Evolutionary conservation across 53 echinoderm and acorn worm species (phyloP).

Genomic region (Echinometra lucunter): DNA sequence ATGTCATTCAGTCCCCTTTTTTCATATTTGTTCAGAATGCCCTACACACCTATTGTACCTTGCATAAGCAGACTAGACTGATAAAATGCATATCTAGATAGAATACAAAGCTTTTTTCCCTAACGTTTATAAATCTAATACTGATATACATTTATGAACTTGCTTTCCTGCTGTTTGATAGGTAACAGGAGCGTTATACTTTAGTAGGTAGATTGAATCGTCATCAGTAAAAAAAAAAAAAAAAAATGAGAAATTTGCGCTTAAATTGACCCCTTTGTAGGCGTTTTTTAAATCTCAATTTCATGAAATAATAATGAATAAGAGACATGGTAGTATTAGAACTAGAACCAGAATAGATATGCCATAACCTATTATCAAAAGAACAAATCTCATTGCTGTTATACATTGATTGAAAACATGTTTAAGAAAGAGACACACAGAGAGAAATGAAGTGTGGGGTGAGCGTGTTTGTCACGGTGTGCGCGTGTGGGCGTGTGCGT

Average conservation of each 20-base stretch:
- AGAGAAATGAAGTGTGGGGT: too few species aligned
- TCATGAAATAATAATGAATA: background rate
- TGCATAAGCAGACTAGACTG: background rate
- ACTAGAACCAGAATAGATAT: background rate
- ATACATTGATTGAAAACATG: background rate
- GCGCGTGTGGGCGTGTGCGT: too few species aligned
- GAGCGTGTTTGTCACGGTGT: too few species aligned
- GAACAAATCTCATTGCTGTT: background rate
- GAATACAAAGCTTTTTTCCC: background rate
- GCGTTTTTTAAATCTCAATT: background rate
- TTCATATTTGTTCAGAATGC: background rate
- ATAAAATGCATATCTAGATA: background rate
- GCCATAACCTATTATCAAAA: background rate
- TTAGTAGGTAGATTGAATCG: background rate
- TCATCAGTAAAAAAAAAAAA: background rate
- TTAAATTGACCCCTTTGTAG: background rate
- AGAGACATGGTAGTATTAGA: background rate
- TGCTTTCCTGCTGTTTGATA: background rate
- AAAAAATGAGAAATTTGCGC: background rate
- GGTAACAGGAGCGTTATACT: background rate
- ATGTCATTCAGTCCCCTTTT: too few species aligned
- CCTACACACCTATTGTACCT: background rate
- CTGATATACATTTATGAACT: background rate
- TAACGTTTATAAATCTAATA: background rate
- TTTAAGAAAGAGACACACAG: background rate